phyloP scores from a whole-genome alignment of 2,113 vertebrate species.

The Falco punctatus region DNA sequence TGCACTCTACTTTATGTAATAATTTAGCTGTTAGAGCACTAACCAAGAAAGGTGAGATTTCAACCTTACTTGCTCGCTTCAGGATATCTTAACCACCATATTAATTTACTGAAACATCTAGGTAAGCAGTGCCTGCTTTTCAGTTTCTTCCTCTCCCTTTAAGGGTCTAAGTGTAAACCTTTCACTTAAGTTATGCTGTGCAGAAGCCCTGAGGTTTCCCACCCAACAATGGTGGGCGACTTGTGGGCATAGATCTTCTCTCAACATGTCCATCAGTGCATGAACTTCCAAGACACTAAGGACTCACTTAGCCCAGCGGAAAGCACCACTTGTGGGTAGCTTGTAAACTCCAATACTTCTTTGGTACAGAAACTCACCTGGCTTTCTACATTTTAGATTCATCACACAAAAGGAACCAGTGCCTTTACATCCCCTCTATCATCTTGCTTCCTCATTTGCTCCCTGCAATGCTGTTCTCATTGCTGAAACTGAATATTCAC shows the following conservation, averaged over 20 bases:
- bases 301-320: not conserved
- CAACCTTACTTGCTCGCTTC: not conserved
- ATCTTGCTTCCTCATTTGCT: not conserved
- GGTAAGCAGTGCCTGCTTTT: not conserved
- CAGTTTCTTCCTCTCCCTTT: not conserved
- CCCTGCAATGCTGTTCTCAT: not conserved
- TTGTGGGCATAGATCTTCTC: not conserved
- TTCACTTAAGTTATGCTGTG: not conserved
- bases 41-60: not conserved
- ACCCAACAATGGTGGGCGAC: fast-evolving
- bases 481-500: not conserved
- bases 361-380: not conserved
- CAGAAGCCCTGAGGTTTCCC: not conserved
- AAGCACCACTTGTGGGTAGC: not conserved
- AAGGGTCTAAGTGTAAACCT: not conserved
- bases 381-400: not conserved
- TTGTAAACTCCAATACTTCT: not conserved
- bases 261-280: not conserved
- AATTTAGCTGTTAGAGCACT: not conserved
- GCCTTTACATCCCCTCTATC: not conserved
- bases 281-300: not conserved
- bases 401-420: not conserved
- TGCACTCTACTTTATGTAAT: too few species aligned
- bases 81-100: not conserved
- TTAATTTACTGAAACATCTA: not conserved